Evolutionary conservation across 2,797 vertebrate species (phyloP).

Genomic region (Scolopax bukidnonensis): DNA sequence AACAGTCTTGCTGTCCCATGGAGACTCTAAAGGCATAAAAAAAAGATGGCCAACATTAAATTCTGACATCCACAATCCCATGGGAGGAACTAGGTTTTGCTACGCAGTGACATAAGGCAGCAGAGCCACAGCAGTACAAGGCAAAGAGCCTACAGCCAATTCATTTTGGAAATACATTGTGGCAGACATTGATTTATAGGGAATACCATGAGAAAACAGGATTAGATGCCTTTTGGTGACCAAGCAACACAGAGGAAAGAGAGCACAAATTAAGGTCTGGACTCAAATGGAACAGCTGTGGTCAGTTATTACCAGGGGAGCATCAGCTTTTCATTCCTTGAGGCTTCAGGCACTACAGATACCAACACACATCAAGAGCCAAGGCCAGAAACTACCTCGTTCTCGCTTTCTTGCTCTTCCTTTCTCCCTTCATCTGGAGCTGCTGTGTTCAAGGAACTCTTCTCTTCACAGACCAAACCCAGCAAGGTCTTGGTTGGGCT

Average conservation of each 20-base stretch:
- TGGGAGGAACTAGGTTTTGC: not conserved
- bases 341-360: not conserved
- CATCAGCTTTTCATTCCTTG: not conserved
- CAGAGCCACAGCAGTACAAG: not conserved
- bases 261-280: not conserved
- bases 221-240: not conserved
- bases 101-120: not conserved
- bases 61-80: not conserved
- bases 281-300: not conserved
- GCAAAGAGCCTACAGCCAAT: not conserved
- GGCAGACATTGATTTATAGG: not conserved
- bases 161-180: accelerated
- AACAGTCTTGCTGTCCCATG: slow-evolving; percentile 71
- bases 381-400: slow-evolving; percentile 53
- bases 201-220: not conserved
- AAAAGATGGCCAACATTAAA: accelerated
- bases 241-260: not conserved
- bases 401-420: slow-evolving; percentile 71
- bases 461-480: slow-evolving; percentile 74
- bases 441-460: slow-evolving; percentile 49
- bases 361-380: not conserved
- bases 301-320: not conserved
- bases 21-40: slow-evolving; percentile 66
- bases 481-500: slow-evolving; percentile 49
- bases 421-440: slow-evolving; percentile 61